A percentile compares a stretch with the other conserved stretches of the same genome.
Evolutionary conservation across 2,888 invertebrate genomes (phyloP).

Genomic region (Chorisops tibialis): DNA sequence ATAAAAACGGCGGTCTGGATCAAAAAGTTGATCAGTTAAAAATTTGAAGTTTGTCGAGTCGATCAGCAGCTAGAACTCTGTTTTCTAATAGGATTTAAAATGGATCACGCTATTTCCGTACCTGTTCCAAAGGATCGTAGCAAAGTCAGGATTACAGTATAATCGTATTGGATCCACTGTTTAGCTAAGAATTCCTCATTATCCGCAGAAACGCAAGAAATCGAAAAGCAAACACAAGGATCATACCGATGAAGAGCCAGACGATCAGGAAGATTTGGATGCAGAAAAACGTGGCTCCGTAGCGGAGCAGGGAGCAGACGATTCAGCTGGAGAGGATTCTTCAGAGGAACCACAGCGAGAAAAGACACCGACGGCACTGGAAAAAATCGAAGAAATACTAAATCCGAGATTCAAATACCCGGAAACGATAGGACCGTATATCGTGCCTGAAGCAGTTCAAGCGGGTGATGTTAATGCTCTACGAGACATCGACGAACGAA

Average conservation of each 20-base stretch:
- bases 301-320: neutral
- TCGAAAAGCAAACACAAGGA: neutral
- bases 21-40: too few species aligned
- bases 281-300: slow-evolving; percentile 8
- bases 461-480: slow-evolving; percentile 53
- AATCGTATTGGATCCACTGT: slow-evolving; percentile 6
- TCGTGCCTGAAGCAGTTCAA: slow-evolving; percentile 44
- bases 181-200: slow-evolving; percentile 7
- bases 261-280: neutral
- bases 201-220: neutral
- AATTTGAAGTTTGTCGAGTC: too few species aligned
- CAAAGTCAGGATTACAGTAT: slow-evolving; percentile 16
- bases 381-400: slow-evolving; percentile 49
- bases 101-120: slow-evolving; percentile 26
- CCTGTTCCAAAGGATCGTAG: slow-evolving; percentile 22
- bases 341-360: slow-evolving; percentile 36
- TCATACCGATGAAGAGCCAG: neutral
- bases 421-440: slow-evolving; percentile 45
- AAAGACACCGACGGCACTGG: slow-evolving; percentile 46
- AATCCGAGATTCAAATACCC: slow-evolving; percentile 49
- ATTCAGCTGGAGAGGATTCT: slow-evolving; percentile 30
- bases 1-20: too few species aligned
- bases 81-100: slow-evolving; percentile 3
- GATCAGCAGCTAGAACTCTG: too few species aligned
- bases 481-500: slow-evolving; percentile 59